These are phyloP conservation scores for Styela clava DNA, from an alignment of 23 tunicate genomes.

Conservation along the genomic window DNA sequence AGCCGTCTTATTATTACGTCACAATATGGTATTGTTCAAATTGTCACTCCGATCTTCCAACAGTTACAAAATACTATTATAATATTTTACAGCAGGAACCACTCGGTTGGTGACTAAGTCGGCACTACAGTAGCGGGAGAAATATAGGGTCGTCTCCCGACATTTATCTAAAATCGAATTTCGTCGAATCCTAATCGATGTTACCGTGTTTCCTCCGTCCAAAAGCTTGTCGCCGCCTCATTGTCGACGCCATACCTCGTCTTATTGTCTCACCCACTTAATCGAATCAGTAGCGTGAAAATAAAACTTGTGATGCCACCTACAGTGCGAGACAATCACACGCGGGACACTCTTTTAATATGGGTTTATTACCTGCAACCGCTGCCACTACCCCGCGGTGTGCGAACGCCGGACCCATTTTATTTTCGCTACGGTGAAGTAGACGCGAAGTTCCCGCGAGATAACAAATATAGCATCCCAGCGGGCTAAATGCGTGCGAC, in stretches of 20 bases:
- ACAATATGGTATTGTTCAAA: neutral
- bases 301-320: constrained; percentile 24
- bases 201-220: constrained; percentile 3
- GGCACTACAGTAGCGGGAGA: neutral
- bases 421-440: neutral
- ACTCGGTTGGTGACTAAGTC: neutral
- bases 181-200: neutral
- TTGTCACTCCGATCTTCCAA: too few species aligned
- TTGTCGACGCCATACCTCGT: constrained; percentile 26
- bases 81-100: neutral
- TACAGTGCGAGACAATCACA: constrained; percentile 18
- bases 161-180: neutral
- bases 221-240: constrained; percentile 7
- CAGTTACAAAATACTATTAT: too few species aligned
- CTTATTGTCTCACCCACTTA: constrained; percentile 22
- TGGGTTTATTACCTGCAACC: constrained; percentile 28
- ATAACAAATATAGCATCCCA: neutral
- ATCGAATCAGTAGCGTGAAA: constrained; percentile 19
- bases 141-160: neutral
- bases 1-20: neutral
- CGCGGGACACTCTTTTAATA: neutral
- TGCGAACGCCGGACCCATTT: constrained; percentile 1
- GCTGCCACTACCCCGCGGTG: constrained; percentile 1
- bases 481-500: neutral
- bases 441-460: neutral